Evolutionary conservation across 2,113 vertebrate genomes (phyloP).

Genomic region (Ceyx cyanopectus): DNA sequence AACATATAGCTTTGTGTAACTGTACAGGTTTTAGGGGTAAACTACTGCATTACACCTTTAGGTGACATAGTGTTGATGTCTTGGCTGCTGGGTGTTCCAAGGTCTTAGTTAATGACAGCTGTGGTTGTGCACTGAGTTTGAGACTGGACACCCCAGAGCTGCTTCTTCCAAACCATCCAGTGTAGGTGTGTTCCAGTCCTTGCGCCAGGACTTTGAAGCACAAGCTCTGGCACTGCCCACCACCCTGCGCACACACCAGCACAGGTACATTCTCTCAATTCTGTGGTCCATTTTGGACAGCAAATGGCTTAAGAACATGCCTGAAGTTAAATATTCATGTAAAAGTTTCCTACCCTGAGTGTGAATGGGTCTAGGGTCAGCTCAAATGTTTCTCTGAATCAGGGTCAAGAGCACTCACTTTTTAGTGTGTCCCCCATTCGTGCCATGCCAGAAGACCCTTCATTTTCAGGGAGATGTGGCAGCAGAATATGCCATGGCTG

Average conservation of each 20-base stretch:
- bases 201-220: neutral
- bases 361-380: neutral
- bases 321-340: neutral
- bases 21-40: neutral
- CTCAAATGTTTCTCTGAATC: neutral
- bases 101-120: neutral
- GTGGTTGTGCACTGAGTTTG: neutral
- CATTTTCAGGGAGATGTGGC: neutral
- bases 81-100: neutral
- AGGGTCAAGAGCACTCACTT: neutral
- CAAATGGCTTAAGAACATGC: neutral
- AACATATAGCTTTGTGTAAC: neutral
- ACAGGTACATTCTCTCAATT: neutral
- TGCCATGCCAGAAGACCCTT: neutral
- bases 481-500: neutral
- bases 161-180: neutral
- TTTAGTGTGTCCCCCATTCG: neutral
- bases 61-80: neutral
- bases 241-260: rapidly evolving
- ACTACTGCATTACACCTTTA: neutral
- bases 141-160: neutral
- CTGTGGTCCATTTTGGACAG: neutral
- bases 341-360: neutral
- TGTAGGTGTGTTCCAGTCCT: neutral
- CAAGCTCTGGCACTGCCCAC: neutral